Percentiles rank a stretch among this genome's conserved stretches.
Evolutionary conservation across 30 jellyfish, hydroid and myxozoan genomes (phyloP).

Genomic region (Hydra vulgaris): DNA sequence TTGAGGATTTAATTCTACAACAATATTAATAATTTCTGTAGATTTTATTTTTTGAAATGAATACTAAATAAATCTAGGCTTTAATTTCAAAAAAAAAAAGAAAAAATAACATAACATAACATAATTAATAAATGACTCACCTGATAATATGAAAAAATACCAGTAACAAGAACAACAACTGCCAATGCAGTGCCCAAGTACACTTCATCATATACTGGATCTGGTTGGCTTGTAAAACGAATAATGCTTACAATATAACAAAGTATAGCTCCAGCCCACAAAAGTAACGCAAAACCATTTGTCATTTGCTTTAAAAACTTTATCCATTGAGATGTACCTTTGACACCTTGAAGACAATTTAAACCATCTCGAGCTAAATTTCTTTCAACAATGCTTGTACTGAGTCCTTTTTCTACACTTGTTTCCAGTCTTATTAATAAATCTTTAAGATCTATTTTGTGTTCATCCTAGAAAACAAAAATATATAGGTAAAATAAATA

Average conservation of each 20-base stretch:
- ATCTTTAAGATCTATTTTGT: slow-evolving; percentile 47
- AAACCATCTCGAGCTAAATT: slow-evolving; percentile 89
- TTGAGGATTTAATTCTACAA: too few relatives aligned
- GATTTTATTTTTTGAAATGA: too few relatives aligned
- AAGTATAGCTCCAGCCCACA: slow-evolving; percentile 89
- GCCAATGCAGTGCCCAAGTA: slow-evolving; percentile 95
- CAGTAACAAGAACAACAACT: slow-evolving; percentile 94
- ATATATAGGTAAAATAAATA: too few relatives aligned
- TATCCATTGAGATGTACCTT: slow-evolving; percentile 79
- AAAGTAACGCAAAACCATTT: slow-evolving; percentile 92
- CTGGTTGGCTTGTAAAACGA: slow-evolving; percentile 57
- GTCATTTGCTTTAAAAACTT: slow-evolving; percentile 68
- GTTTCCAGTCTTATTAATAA: slow-evolving; percentile 49
- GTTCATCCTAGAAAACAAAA: slow-evolving; percentile 74
- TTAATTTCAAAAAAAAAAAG: too few relatives aligned
- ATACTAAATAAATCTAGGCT: too few relatives aligned
- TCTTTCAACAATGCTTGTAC: slow-evolving; percentile 62
- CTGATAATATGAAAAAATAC: slow-evolving; percentile 93
- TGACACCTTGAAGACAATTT: slow-evolving; percentile 93
- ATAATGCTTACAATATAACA: slow-evolving; percentile 82
- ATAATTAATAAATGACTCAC: too few relatives aligned
- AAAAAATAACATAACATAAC: too few relatives aligned
- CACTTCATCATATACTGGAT: slow-evolving; percentile 83
- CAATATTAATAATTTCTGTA: too few relatives aligned
- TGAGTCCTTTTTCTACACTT: slow-evolving; percentile 51